Conservation (phyloP, 2,113 vertebrate species). For the Toxotes jaculatrix region DNA sequence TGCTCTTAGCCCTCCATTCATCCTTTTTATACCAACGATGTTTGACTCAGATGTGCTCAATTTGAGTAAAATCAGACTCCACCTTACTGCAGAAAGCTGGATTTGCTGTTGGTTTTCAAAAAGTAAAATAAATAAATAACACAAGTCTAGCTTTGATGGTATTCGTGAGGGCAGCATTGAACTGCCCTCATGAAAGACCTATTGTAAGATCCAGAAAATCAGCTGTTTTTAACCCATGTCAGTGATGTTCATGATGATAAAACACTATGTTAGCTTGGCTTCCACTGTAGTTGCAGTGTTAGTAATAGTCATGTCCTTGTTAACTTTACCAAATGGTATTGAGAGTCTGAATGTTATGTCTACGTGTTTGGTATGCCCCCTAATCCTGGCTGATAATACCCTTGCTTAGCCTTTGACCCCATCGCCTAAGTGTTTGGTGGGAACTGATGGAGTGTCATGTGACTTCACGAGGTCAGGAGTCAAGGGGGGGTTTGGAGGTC, state of each 20-base stretch:
- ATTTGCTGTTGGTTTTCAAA: too few species aligned
- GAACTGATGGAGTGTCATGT: slow-evolving; percentile 72
- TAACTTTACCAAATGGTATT: slow-evolving; percentile 51
- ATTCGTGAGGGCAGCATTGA: too few species aligned
- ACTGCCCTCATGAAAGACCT: too few species aligned
- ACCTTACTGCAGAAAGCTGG: too few species aligned
- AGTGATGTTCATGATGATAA: not conserved
- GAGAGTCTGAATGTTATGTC: slow-evolving; percentile 67
- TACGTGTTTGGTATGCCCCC: slow-evolving; percentile 59
- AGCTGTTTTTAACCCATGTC: not conserved
- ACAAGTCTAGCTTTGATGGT: too few species aligned
- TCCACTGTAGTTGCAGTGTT: not conserved
- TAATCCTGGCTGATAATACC: slow-evolving; percentile 68
- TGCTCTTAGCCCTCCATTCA: not conserved
- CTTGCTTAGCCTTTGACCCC: slow-evolving; percentile 74
- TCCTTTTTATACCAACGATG: too few species aligned
- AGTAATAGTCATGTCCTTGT: slow-evolving; percentile 5
- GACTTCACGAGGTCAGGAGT: slow-evolving; percentile 69
- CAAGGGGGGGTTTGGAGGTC: slow-evolving; percentile 58
- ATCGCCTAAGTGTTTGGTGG: slow-evolving; percentile 69
- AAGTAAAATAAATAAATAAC: too few species aligned
- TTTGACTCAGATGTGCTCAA: not conserved
- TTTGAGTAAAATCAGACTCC: not conserved
- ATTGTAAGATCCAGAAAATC: not conserved
- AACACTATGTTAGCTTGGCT: not conserved